Evolutionary conservation across 2,888 invertebrate genomes (phyloP).

Genomic region (Sycophila texana): DNA sequence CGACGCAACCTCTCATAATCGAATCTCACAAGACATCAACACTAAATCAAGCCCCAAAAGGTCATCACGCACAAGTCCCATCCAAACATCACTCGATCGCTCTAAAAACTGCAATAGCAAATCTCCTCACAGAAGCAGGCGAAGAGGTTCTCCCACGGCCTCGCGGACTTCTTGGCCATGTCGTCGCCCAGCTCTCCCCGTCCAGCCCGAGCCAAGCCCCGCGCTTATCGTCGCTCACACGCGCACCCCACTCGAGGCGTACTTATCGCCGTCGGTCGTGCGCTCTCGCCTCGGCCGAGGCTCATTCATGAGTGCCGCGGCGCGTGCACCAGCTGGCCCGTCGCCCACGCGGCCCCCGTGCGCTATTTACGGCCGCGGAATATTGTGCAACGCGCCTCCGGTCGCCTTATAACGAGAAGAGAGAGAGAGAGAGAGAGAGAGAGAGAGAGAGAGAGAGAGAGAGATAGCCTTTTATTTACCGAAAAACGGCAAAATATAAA

Average conservation of each 20-base stretch:
- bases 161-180: constrained; percentile 34
- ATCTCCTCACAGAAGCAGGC: constrained; percentile 47
- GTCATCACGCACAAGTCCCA: not conserved
- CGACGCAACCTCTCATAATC: too few species aligned
- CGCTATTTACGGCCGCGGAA: constrained; percentile 36
- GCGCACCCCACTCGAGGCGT: not conserved
- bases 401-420: not conserved
- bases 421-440: too few species aligned
- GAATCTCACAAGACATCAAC: not conserved
- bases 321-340: constrained; percentile 20
- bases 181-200: not conserved
- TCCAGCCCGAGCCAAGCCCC: not conserved
- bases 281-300: not conserved
- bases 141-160: constrained; percentile 49
- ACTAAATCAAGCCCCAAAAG: not conserved
- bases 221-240: not conserved
- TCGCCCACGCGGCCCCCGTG: constrained; percentile 36
- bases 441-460: too few species aligned
- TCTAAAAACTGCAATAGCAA: not conserved
- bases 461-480: too few species aligned
- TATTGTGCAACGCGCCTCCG: constrained; percentile 64
- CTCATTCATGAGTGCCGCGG: not conserved
- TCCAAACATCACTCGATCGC: not conserved
- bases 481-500: too few species aligned
- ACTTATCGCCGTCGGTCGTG: constrained; percentile 4